These are phyloP conservation scores for Pammene fasciana DNA, from an alignment of 2,888 invertebrate species.

Conservation along the genomic window DNA sequence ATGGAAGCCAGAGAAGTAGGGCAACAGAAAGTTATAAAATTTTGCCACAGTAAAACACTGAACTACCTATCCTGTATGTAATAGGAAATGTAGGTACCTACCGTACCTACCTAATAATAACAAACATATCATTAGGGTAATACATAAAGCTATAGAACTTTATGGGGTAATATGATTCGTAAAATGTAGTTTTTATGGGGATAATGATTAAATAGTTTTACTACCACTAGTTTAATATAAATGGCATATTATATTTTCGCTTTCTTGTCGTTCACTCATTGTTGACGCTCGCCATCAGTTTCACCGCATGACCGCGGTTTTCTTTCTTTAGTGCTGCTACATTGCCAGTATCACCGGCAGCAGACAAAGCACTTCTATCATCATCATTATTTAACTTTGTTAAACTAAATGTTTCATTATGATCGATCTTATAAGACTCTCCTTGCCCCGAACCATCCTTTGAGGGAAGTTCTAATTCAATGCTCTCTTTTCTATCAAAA, in stretches of 20 bases:
- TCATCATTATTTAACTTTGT: conserved; percentile 18
- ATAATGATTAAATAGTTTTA: too few relatives aligned
- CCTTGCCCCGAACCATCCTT: conserved; percentile 27
- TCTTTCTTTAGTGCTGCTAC: background rate
- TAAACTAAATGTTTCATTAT: conserved; percentile 19
- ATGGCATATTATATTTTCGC: background rate
- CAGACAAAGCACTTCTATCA: background rate
- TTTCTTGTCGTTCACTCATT: background rate
- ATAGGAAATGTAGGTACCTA: too few relatives aligned
- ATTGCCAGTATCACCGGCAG: background rate
- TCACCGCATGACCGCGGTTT: background rate
- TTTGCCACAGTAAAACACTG: too few relatives aligned
- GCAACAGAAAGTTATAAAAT: too few relatives aligned
- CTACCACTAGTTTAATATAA: background rate
- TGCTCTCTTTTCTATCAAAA: conserved; percentile 47
- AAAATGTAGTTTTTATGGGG: too few relatives aligned
- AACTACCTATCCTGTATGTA: too few relatives aligned
- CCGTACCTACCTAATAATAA: too few relatives aligned
- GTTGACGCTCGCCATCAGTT: background rate
- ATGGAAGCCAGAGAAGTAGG: too few relatives aligned
- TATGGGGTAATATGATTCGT: too few relatives aligned
- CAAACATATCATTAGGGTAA: too few relatives aligned
- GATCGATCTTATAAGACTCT: conserved; percentile 42
- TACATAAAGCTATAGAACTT: too few relatives aligned
- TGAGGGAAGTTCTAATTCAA: conserved; percentile 47